Evolutionary conservation across 2,113 vertebrate species (phyloP).

Genomic region (Leptobrachium ailaonicum): DNA sequence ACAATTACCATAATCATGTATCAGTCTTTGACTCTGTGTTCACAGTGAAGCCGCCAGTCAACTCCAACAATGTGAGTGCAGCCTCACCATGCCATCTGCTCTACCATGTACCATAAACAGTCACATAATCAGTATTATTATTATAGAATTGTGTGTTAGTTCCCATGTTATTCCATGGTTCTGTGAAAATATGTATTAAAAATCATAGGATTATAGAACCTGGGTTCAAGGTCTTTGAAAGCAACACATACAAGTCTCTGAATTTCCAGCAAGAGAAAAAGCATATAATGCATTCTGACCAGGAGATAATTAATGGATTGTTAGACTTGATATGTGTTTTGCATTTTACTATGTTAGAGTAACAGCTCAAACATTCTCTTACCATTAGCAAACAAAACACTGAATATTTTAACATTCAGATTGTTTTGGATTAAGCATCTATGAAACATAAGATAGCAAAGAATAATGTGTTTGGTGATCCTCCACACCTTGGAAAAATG

Average conservation of each 20-base stretch:
- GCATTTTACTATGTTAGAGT: constrained; percentile 51
- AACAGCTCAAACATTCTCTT: constrained; percentile 63
- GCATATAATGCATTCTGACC: too few species aligned
- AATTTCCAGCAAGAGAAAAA: background rate
- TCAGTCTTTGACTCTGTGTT: background rate
- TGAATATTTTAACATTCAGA: constrained; percentile 59
- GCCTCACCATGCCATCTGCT: background rate
- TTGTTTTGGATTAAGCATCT: too few species aligned
- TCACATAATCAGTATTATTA: too few species aligned
- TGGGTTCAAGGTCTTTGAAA: too few species aligned
- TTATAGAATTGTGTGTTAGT: too few species aligned
- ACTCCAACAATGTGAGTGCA: background rate
- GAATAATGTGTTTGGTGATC: background rate
- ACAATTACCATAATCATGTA: too few species aligned
- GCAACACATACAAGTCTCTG: too few species aligned
- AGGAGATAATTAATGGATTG: too few species aligned
- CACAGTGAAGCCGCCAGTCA: background rate
- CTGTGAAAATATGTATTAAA: too few species aligned
- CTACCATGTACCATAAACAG: background rate
- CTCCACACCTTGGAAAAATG: background rate
- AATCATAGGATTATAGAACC: too few species aligned
- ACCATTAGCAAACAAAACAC: constrained; percentile 56
- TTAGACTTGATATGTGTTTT: background rate
- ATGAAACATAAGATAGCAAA: constrained; percentile 1
- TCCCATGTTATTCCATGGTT: too few species aligned